phyloP scores from a whole-genome alignment of 2,888 invertebrate genomes.

The Drosophila yooni region DNA sequence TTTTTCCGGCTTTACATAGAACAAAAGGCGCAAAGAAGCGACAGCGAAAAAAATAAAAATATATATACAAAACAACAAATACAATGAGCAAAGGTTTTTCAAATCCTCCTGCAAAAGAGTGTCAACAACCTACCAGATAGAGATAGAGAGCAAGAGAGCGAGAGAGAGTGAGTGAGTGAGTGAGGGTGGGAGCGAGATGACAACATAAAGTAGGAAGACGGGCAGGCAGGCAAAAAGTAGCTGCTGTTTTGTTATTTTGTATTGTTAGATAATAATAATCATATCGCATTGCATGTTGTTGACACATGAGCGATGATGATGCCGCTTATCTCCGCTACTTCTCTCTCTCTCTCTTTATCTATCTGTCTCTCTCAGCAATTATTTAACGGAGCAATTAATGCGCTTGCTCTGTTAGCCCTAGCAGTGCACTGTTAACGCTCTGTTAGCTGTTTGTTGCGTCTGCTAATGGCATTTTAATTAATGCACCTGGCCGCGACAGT shows the following conservation, averaged over 20 bases:
- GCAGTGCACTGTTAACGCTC: conserved; percentile 26
- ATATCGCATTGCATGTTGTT: conserved; percentile 80
- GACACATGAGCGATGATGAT: conserved; percentile 79
- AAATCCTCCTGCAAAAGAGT: conserved; percentile 60
- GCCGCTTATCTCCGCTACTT: conserved; percentile 54
- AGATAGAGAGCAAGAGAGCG: conserved; percentile 15
- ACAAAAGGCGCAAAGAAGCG: conserved; percentile 64
- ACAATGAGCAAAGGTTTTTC: conserved; percentile 61
- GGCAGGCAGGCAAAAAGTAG: conserved; percentile 72
- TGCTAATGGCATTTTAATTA: conserved; percentile 60
- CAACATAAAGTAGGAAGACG: conserved; percentile 6
- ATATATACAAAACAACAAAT: conserved; percentile 59
- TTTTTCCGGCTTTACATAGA: conserved; percentile 80
- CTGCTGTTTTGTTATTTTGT: conserved; percentile 73
- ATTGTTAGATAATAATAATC: conserved; percentile 79
- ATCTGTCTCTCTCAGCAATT: conserved; percentile 37
- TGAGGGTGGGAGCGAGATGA: conserved; percentile 9
- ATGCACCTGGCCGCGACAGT: conserved; percentile 45
- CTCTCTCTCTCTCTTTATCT: conserved; percentile 10
- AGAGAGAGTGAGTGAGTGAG: conserved; percentile 8
- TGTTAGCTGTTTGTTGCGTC: conserved; percentile 16
- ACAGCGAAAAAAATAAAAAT: conserved; percentile 50
- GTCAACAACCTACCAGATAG: conserved; percentile 61
- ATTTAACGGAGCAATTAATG: conserved; percentile 57
- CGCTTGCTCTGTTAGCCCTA: conserved; percentile 34